Base-by-base conservation (phyloP, 2,797 vertebrate genomes). In the Notolepis coatsorum region DNA sequence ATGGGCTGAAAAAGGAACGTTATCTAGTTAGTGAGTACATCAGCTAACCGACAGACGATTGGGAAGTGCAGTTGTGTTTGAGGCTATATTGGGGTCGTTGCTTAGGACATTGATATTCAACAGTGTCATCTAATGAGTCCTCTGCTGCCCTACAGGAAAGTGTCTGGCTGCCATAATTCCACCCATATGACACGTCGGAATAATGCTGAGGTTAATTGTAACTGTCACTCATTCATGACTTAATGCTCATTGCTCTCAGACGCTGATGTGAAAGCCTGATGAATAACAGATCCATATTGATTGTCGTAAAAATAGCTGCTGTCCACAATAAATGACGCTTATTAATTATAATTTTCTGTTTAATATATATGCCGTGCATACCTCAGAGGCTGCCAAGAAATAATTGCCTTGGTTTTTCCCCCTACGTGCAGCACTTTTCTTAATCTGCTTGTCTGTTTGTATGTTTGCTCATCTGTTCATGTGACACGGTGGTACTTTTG, bases 221-320 rank as follows among this genome's bases (percentile, higher is more conserved):
- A 37, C 42, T 60, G 74, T 62, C 54, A 57, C 21, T 51, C 27
- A 47, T 48, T 77, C 59, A 50, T 43, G 71, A 27, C 35, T 57
- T 63, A 65, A 69, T 39, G 50, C 75, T 61, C 41, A 80, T 80
- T 78, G 21, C 52, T 48, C 21, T 15, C 24, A 6, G 50, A 24
- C 21, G 43, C 73, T 61, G 20, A 24, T 15, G 28, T 43, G 43
- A 35, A 20, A 43, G 21, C 27, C 21, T 12, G 5, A 31, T 71
- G 61, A 82, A 59, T 73, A 72, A 76, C 65, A 61, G 69, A 80
- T 79, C 63, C 66, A 7, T 62, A 72, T 68, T 75, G 77, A 80
- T 76, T 61, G 43, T 71, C 50, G 61, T 71, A 55, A 80, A 55
- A 80, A 73, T 82, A 55, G 56, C 60, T 20, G 41, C 62, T 54